Evolutionary conservation across 1,140 invertebrate species (phyloP), one percentile per base, ranked within the genome.

Genomic region (Lucilia sericata): DNA sequence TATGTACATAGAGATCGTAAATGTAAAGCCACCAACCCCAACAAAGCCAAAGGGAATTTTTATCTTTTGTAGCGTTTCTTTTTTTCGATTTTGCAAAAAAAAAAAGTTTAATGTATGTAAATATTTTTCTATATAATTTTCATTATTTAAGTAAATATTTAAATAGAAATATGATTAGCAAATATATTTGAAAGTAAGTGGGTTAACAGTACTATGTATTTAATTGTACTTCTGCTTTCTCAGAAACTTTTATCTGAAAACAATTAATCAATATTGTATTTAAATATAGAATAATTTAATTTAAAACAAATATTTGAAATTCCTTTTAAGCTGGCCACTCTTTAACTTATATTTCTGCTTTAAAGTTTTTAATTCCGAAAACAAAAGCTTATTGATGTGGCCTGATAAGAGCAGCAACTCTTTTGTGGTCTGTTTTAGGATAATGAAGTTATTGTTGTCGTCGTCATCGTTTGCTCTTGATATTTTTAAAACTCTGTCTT

Each of bases 391-490:
- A 80, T 80, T 80, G 76, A 80, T 80, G 76, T 51, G 42, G 76
- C 76, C 76, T 80, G 76, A 80, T 80, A 80, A 80, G 76, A 49
- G 76, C 42, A 25, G 51, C 76, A 80, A 49, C 76, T 80, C 76
- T 80, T n/a, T 80, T 80, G 76, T 80, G 76, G 76, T 80, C 47
- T 49, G 47, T 80, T 80, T 80, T 80, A 80, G 76, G 76, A 80
- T 80, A 80, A 80, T 80, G 76, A 80, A 80, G 76, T 80, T 80
- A 80, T 49, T 80, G 76, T 80, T 80, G 76, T 9, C n/a, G 42
- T 49, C 19, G 42, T 49, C 12, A 30, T 49, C 19, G 76, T 49
- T 21, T 76, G 21, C 74, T 80, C 3, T 49, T 47, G 76, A 9
- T 49, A 25, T 49, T 47, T 12, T 34, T 80, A 19, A 25, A 19